Conservation (phyloP, 2,113 vertebrate genomes). For the Lepidothrix coronata region DNA sequence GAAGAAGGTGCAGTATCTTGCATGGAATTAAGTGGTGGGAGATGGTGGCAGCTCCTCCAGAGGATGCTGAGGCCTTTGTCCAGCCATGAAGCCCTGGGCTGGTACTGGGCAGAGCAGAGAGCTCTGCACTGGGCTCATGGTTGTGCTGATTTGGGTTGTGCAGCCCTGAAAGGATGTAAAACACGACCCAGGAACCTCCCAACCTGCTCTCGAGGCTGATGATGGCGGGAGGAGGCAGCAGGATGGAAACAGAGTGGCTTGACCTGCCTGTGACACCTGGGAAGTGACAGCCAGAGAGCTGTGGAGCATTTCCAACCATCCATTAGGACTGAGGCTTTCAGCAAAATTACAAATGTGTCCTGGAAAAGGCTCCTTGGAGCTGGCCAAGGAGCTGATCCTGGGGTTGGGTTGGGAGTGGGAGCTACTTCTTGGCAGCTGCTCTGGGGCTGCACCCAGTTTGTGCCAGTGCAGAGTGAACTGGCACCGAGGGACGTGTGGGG, state of each 20-base stretch:
- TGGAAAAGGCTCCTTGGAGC: neutral
- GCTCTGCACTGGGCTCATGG: accelerated
- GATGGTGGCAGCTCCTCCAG: neutral
- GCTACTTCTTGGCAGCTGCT: accelerated
- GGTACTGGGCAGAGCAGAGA: neutral
- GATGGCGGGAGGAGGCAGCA: neutral
- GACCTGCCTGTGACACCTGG: neutral
- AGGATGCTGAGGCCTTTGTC: neutral
- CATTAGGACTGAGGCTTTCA: neutral
- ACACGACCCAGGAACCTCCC: neutral
- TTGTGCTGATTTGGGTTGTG: neutral
- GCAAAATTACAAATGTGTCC: neutral
- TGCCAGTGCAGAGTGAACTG: neutral
- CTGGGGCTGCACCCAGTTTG: accelerated
- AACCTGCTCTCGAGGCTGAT: neutral
- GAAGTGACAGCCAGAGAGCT: neutral
- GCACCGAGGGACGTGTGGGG: accelerated
- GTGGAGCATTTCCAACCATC: neutral
- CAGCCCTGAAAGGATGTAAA: neutral
- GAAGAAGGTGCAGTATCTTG: too few relatives aligned
- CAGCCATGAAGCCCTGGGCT: accelerated
- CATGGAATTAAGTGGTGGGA: neutral
- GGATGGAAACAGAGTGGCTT: neutral
- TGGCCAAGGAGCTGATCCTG: neutral
- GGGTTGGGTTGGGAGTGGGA: neutral